A percentile compares a stretch with the other conserved stretches of the same genome.
These are phyloP conservation scores for Epizoanthus illoricatus DNA, from an alignment of 92 coral and sea anemone genomes.

Conservation along the genomic window DNA sequence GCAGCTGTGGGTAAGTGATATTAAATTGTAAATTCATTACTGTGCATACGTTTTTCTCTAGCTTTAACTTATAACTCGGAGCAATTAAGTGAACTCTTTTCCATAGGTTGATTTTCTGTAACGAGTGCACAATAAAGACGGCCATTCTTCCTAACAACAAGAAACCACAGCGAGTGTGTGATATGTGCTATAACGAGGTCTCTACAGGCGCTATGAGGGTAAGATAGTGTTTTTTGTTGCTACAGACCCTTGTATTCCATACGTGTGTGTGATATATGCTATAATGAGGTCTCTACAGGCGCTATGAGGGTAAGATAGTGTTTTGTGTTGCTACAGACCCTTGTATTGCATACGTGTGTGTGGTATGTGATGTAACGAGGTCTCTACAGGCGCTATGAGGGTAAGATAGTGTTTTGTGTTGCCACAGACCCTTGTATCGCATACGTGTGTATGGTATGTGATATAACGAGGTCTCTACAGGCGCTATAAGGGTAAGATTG, in stretches of 20 bases:
- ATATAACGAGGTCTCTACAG: constrained; percentile 74
- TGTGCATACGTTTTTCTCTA: background rate
- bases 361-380: constrained; percentile 83
- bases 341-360: constrained; percentile 64
- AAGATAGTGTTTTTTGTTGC: constrained; percentile 4
- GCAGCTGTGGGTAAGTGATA: constrained; percentile 90
- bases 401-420: constrained; percentile 44
- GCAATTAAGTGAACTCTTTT: background rate
- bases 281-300: constrained; percentile 77
- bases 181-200: constrained; percentile 83
- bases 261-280: constrained; percentile 75
- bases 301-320: constrained; percentile 70
- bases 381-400: constrained; percentile 83
- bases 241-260: background rate
- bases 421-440: background rate
- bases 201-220: constrained; percentile 88
- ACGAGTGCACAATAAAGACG: constrained; percentile 79
- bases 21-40: background rate
- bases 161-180: constrained; percentile 94
- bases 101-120: constrained; percentile 84
- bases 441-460: constrained; percentile 72
- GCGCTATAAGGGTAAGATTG: constrained; percentile 75
- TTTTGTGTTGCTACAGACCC: background rate
- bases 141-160: constrained; percentile 87
- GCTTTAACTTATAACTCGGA: background rate